Evolutionary conservation across 2,888 invertebrate species (phyloP), one percentile per base, ranked within the genome.

Genomic region (Chironomus riparius): DNA sequence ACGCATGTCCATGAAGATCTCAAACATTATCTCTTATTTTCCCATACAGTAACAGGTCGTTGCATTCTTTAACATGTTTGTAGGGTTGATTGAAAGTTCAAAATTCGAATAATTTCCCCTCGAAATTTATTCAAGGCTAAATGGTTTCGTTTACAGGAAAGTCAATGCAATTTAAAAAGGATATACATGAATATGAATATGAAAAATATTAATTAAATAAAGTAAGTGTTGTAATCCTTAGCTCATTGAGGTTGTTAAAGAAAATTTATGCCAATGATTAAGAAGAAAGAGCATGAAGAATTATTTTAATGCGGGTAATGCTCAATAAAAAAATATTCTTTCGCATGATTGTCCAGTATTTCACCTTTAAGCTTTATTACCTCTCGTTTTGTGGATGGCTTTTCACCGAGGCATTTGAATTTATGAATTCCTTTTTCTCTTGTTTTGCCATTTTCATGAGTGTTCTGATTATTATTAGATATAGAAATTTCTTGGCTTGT

Each of bases 1-100:
- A 68, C 74, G 74, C 74, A 74, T 74, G 74, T 68, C 72, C 28
- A 56, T 56, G 56, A 38, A 38, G 38, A 38, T 38, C 28, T 28
- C 28, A 5, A 7, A 38, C 38, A 2, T 10, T 7, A 10, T 38
- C 38, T 38, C 38, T 38, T 38, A 38, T 38, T 38, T 38, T 38
- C 38, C 10, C 38, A 38, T 38, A 38, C 38, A 38, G 38, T 38
- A 38, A 38, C 38, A 38, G 38, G 38, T 38, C 38, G 38, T 38
- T 38, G 38, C 38, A 38, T 38, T 38, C 38, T 0, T 38, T 4
- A 4, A 56, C 56, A 56, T 50, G 15, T 50, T 24, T 28, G 28
- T 6, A 5, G 6, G 28, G 28, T n/a, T 28, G 28, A 18, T 56
- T 56, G 18, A 56, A 56, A 38, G 38, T 38, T 56, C 56, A 13